Evolutionary conservation across 2,888 invertebrate species (phyloP), one percentile per base, ranked within the genome.

Genomic region (Nomada ferruginata): DNA sequence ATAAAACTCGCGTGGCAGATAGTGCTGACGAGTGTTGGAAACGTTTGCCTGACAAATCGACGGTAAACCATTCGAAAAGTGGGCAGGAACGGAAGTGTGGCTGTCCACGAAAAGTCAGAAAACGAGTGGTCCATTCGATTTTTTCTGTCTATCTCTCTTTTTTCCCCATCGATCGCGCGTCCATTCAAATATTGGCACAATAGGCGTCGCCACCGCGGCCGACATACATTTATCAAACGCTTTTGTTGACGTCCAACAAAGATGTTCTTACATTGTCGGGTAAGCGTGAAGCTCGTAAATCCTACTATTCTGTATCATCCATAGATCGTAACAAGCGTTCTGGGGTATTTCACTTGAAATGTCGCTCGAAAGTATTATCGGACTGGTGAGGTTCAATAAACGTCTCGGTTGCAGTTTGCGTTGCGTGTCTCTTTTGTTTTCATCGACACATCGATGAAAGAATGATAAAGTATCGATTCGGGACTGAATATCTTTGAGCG

Each of bases 161-260:
- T 68, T 64, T 59, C 69, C 26, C 72, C 29, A 55, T 68, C 50
- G 55, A 75, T 70, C 70, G 50, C 65, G 60, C 65, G 61, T 64
- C 83, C 68, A 83, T 83, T 77, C 78, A 83, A 82, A 82, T 77
- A 78, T 78, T 77, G 78, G 77, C 77, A 83, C 83, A 82, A 83
- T 78, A 68, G 77, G 7, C 61, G 65, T 42, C 78, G 53, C 59
- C 44, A n/a, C 47, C 55, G 70, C 57, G 72, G 63, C 69, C 74
- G 57, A 71, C 74, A 64, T 50, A 64, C 74, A 83, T 82, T 82
- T 82, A 82, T 83, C 83, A 83, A 74, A 69, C 23, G 68, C 65
- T 50, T 78, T 82, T 83, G 83, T 82, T n/a, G 61, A 5, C 66
- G n/a, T 36, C 47, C 61, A 63, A 77, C 82, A 78, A 83, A 83